Percentiles rank a stretch among this genome's conserved stretches.
These are phyloP conservation scores for Erpornis zantholeuca DNA, from an alignment of 2,113 vertebrate genomes.

Conservation along the genomic window DNA sequence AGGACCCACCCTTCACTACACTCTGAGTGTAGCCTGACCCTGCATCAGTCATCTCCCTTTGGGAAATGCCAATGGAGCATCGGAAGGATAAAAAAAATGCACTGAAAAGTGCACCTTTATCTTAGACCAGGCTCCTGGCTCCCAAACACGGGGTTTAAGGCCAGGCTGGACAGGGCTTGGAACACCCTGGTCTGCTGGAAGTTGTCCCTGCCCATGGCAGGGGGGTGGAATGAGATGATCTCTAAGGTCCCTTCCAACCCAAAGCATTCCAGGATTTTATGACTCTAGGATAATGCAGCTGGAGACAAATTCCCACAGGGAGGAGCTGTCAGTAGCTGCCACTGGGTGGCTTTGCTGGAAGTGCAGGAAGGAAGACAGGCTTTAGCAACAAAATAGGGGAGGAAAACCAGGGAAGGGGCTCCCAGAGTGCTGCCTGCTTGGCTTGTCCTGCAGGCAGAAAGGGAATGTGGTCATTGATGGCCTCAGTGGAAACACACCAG, in stretches of 20 bases:
- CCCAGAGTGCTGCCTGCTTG: background rate
- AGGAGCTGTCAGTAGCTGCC: background rate
- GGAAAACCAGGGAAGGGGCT: background rate
- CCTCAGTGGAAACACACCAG: rapidly evolving
- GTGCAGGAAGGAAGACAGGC: background rate
- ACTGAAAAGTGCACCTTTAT: background rate
- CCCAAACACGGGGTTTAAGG: background rate
- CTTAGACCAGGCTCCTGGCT: background rate
- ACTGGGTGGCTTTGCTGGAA: background rate
- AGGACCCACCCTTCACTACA: background rate
- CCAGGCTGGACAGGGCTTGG: background rate
- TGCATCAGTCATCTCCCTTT: background rate
- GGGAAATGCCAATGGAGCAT: background rate
- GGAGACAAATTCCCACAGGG: background rate
- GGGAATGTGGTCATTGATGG: background rate
- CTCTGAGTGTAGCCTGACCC: background rate
- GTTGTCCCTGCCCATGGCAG: background rate
- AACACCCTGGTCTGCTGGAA: background rate
- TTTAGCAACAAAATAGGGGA: background rate
- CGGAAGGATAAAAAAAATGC: background rate
- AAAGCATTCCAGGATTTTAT: background rate
- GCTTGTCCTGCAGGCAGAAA: background rate
- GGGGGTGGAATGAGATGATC: background rate
- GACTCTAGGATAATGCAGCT: background rate
- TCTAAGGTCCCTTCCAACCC: background rate